These are phyloP conservation scores for Saturnia pavonia DNA, from an alignment of 2,888 invertebrate species.

Conservation along the genomic window DNA sequence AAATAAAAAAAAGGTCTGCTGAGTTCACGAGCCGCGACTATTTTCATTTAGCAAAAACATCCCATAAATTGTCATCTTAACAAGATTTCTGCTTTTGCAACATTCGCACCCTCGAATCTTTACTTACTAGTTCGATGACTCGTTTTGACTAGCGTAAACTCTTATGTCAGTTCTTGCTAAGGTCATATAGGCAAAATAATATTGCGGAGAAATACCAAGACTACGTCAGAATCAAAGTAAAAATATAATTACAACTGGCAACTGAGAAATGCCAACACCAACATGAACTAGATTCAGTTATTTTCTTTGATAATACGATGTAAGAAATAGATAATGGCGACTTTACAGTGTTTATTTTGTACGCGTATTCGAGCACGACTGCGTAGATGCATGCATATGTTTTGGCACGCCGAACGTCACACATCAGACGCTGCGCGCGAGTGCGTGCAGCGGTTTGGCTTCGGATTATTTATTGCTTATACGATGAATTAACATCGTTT, in stretches of 20 bases:
- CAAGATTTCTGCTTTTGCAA: conserved; percentile 81
- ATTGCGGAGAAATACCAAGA: neutral
- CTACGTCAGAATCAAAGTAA: neutral
- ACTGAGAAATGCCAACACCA: neutral
- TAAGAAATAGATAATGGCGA: neutral
- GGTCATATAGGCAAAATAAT: neutral
- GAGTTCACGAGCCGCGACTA: conserved; percentile 76
- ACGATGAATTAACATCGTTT: conserved; percentile 64
- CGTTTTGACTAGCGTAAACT: conserved; percentile 44
- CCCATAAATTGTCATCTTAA: conserved; percentile 82
- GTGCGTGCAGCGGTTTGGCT: conserved; percentile 68
- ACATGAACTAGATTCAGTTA: neutral
- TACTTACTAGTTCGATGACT: conserved; percentile 56
- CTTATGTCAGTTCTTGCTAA: conserved; percentile 48
- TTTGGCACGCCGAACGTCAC: conserved; percentile 68
- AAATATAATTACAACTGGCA: neutral
- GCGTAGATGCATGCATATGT: conserved; percentile 58
- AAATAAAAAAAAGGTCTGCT: conserved; percentile 80
- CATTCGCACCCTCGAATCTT: conserved; percentile 72
- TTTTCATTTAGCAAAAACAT: conserved; percentile 83
- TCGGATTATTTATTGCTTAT: conserved; percentile 68
- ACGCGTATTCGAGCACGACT: conserved; percentile 24
- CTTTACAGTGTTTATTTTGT: conserved; percentile 11
- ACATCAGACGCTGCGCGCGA: conserved; percentile 70
- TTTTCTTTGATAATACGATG: neutral